Evolutionary conservation across 53 echinoderm and acorn worm species (phyloP), one percentile per base, ranked within the genome.

Genomic region (Mesocentrotus franciscanus): DNA sequence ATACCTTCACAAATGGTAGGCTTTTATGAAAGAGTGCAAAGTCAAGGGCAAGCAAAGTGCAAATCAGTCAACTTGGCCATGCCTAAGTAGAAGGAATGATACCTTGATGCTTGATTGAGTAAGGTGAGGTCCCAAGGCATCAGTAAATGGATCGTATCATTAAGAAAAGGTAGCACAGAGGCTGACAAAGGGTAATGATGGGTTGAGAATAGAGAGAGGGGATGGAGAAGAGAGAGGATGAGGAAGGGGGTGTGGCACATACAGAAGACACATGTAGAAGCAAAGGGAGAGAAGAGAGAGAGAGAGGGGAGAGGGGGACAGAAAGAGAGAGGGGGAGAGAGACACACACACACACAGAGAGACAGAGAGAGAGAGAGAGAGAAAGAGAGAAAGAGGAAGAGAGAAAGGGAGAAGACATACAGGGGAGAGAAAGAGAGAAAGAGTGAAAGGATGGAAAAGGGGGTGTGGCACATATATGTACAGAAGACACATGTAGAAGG

Each of bases 1-100:
- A 81, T 39, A 42, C 36, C 17, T 81, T 42, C 81, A 20, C 49
- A 49, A 49, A 49, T 10, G 84, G 84, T 27, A 29, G 58, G 29
- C 12, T n/a, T 58, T 11, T n/a, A 58, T 87, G 57, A 87, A 87
- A 58, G 84, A 55, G 84, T 49, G n/a, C n/a, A n/a, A 87, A 87
- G 81, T 81, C 81, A 81, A 81, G 42, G 17, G 42, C 81, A 39
- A 39, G 17, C 42, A 87, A 58, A 27, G 87, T 27, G 87, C n/a
- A 87, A 5, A 57, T 56, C 5, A 9, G 27, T 87, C 13, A 87
- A 87, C 27, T 58, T 58, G 56, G 90, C 7, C 87, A 16, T 42
- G 60, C 61, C 7, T 59, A 61, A 90, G 18, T 59, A 27, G n/a
- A 4, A 16, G 90, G 26, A 60, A 26, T 59, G 90, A 90, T 30